Evolutionary conservation across 2,113 vertebrate genomes (phyloP), one percentile per base, ranked within the genome.

Genomic region (Trogon melanurus): DNA sequence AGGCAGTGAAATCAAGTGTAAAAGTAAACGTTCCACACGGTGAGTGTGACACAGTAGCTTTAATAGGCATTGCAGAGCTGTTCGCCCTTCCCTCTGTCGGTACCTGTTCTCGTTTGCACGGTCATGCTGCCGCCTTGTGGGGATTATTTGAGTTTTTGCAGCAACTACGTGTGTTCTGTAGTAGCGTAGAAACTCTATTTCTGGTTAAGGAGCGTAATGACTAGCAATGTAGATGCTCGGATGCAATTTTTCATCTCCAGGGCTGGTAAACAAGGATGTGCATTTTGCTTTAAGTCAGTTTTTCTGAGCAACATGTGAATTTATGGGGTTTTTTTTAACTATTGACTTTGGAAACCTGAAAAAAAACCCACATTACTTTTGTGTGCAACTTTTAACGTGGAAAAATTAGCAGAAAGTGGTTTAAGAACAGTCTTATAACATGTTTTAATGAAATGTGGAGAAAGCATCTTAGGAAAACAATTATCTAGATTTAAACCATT

Each of bases 111-210:
- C 9, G 0, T 78, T 36, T 34, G 47, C 56, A 5, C 4, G 36
- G 19, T 51, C 36, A 2, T 79, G 80, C 57, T 79, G 87, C 96
- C 56, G 73, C 88, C 94, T 79, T 6, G 66, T 87, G 95, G 93
- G 32, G 56, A 3, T 22, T 14, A 2, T 2, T 6, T 7, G 45
- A 57, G 66, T 2, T 64, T 36, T 34, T 19, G 65, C 65, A 72
- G 74, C 32, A 32, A 60, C 14, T 12, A 34, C 6, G 13, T 12
- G 47, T 25, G 36, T 54, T 36, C 8, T 17, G 36, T 38, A 25
- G 27, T 12, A 3, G 36, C n/a, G 45, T 8, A 18, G 67, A 2
- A 19, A n/a, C 3, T 72, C 56, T 15, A 12, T 2, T 67, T 53
- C 41, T 36, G 25, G 8, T 13, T 50, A 7, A 44, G 48, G 29